Base-by-base conservation (phyloP, 2,888 invertebrate genomes). In the Periphyllus acericola region DNA sequence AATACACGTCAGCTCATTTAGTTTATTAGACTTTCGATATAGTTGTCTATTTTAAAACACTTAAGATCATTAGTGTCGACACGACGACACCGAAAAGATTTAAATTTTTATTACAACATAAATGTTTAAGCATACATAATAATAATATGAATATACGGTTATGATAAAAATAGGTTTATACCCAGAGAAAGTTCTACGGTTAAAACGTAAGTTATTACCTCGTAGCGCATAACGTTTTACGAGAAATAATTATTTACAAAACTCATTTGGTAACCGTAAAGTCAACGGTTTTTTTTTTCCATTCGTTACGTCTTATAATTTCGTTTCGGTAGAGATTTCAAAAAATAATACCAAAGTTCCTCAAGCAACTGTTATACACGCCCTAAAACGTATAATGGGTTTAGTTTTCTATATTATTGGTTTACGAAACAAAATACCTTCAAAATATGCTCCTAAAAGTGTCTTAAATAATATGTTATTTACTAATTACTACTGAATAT, bases 51-150 rank as follows among this genome's bases (percentile, higher is more conserved):
- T 83, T 83, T 55, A 34, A 74, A 55, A 74, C 36, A 83, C 21
- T 74, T 46, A 0, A 34, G 19, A 74, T 74, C 83, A 60, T 74
- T 74, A 83, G 74, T 36, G 71, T 82, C 71, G n/a, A 55, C 72
- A 82, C 82, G n/a, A n/a, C n/a, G n/a, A 46, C 83, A 60, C 29
- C n/a, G n/a, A 60, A 32, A 46, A n/a, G 83, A 74, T 83, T 83
- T 60, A 21, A 60, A 74, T 74, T 74, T 83, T 55, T 83, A 83
- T 74, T 74, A 46, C 74, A 19, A 55, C 83, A 36, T 55, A 55
- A 83, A 74, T 74, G 36, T 60, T 36, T 74, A 25, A 71, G 46
- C 32, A 19, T 46, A 66, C n/a, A 66, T 8, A 19, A 25, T 52
- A 74, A 36, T 36, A 60, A 8, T 55, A 52, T 21, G n/a, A 80